phyloP scores from a whole-genome alignment of 2,113 vertebrate genomes.

The Tupaia chinensis region DNA sequence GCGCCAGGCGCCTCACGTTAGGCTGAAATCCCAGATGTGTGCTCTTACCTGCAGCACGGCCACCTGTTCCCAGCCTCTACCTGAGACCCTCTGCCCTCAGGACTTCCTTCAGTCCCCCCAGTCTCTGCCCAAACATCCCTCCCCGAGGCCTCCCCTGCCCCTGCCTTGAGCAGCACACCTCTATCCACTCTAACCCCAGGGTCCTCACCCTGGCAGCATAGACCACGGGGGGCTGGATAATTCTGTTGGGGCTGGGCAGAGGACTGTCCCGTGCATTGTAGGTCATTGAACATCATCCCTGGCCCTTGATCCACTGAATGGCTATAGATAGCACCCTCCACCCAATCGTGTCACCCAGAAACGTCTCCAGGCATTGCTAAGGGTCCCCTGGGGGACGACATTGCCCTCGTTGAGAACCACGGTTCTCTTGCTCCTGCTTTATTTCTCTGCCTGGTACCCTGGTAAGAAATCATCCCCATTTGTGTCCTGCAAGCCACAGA shows the following conservation, averaged over 20 bases:
- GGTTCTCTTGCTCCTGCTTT: not conserved
- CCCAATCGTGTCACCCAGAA: not conserved
- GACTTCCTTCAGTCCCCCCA: not conserved
- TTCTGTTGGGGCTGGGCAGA: not conserved
- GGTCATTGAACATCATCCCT: too few species aligned
- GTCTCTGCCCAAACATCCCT: not conserved
- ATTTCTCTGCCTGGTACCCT: not conserved
- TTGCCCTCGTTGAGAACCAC: not conserved
- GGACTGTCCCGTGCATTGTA: not conserved
- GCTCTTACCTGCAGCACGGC: not conserved
- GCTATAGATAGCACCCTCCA: too few species aligned
- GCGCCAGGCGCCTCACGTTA: not conserved
- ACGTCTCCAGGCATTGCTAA: not conserved
- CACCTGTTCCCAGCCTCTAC: not conserved
- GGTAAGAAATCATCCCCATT: rapidly evolving
- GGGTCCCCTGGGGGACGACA: not conserved
- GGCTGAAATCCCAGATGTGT: not conserved
- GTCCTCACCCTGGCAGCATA: not conserved
- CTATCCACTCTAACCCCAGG: too few species aligned
- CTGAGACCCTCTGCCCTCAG: not conserved
- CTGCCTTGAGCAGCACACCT: not conserved
- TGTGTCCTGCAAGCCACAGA: not conserved
- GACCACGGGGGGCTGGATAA: not conserved
- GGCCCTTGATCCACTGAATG: not conserved
- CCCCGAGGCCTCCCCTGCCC: not conserved